Evolutionary conservation across 1,140 invertebrate species (phyloP).

Genomic region (Rhysida immarginata): DNA sequence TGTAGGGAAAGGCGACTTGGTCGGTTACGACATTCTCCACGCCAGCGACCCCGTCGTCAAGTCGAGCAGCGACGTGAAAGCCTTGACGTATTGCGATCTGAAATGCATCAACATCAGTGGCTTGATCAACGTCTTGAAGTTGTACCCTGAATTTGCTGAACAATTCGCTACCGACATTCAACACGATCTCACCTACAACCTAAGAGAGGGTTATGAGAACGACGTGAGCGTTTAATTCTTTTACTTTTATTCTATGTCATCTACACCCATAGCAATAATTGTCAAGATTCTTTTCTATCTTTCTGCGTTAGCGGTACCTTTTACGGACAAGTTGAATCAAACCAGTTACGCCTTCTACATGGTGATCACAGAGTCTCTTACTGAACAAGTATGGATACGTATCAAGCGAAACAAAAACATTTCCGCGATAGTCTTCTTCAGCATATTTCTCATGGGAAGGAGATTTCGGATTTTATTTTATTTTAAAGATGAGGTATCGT

Average conservation of each 20-base stretch:
- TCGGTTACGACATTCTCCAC: slow-evolving; percentile 73
- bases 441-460: too few relatives aligned
- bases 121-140: slow-evolving; percentile 67
- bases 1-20: slow-evolving; percentile 84
- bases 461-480: too few relatives aligned
- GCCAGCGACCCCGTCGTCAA: slow-evolving; percentile 63
- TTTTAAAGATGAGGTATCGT: too few relatives aligned
- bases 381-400: too few relatives aligned
- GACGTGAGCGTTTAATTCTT: slow-evolving; percentile 37
- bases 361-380: too few relatives aligned
- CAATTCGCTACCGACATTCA: slow-evolving; percentile 86
- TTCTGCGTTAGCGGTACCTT: slow-evolving; percentile 4
- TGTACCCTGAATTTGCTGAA: slow-evolving; percentile 82
- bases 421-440: too few relatives aligned
- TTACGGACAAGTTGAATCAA: not conserved
- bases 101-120: slow-evolving; percentile 85
- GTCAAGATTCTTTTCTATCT: slow-evolving; percentile 12
- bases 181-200: slow-evolving; percentile 88
- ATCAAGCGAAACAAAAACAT: too few relatives aligned
- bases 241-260: not conserved
- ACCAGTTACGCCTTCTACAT: too few relatives aligned
- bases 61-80: slow-evolving; percentile 85
- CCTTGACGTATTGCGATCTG: slow-evolving; percentile 63
- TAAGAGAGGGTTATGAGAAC: slow-evolving; percentile 79
- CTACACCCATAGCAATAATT: not conserved